Base-by-base conservation (phyloP, 2,888 invertebrate genomes). In the Dicyrtoma fusca region DNA sequence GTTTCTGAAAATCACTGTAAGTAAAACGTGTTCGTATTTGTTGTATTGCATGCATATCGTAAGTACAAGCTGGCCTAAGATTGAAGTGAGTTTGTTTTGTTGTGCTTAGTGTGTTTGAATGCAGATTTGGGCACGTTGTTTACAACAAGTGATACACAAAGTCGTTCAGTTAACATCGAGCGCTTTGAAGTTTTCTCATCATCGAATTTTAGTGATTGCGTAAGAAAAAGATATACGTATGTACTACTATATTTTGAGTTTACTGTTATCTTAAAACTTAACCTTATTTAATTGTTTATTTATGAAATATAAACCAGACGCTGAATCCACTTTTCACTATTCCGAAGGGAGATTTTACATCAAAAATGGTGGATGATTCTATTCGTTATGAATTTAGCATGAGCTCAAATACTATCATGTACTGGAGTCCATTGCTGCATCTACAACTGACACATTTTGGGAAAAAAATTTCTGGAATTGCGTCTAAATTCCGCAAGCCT, bases 101-200 rank as follows among this genome's bases (percentile, higher is more conserved):
- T 21, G 57, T 66, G 63, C 53, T 17, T 23, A 80, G 80, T 80
- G 34, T 80, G 77, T 63, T 66, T 80, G 2, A 80, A 80, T 70
- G 78, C 76, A 0, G 79, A 79, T 53, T 69, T 80, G 10, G 78
- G 76, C n/a, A 70, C 74, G 14, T 34, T 80, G 13, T 75, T 75
- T 47, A 74, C 77, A 10, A 77, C 77, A 5, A 79, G 76, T 59
- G 78, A 79, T 73, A 71, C 70, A 21, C 62, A 69, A 44, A 75
- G 70, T 53, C 66, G 74, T 14, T 73, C 61, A 11, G 62, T 80
- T 6, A 76, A 55, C 34, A 72, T 80, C 23, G 78, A 78, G 51
- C 73, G 79, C 55, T 77, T 80, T 75, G 80, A 80, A 71, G 78
- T 79, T 2, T 80, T 79, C 55, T 80, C 80, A 0, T 80, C 80